These are phyloP conservation scores for Drosophila busckii DNA, from an alignment of 1,140 invertebrate species.

Conservation along the genomic window DNA sequence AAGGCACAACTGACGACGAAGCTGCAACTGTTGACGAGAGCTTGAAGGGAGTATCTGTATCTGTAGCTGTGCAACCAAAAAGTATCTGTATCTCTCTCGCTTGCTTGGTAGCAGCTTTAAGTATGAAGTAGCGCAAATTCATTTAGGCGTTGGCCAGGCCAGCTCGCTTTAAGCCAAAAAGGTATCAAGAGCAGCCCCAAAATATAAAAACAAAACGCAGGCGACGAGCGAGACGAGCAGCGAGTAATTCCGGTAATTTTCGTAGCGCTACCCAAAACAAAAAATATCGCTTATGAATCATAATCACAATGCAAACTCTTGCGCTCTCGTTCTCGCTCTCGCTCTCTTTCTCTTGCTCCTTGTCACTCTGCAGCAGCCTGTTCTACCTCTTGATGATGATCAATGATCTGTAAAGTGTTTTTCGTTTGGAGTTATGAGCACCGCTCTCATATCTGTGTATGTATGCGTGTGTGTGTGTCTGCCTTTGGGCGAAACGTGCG, in stretches of 20 bases:
- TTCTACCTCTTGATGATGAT: constrained; percentile 56
- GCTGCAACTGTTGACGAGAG: constrained; percentile 50
- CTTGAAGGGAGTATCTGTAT: constrained; percentile 5
- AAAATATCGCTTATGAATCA: constrained; percentile 64
- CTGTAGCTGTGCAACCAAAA: background rate
- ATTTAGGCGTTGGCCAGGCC: constrained; percentile 72
- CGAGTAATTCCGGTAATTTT: constrained; percentile 71
- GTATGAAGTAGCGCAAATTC: constrained; percentile 73
- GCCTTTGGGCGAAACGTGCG: constrained; percentile 73
- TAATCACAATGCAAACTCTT: constrained; percentile 58
- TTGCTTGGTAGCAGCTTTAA: constrained; percentile 52
- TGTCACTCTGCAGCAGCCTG: background rate
- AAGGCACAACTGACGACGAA: constrained; percentile 70
- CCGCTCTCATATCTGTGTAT: constrained; percentile 16
- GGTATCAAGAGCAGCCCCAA: constrained; percentile 12
- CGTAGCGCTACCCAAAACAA: constrained; percentile 33
- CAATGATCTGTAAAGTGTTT: constrained; percentile 76
- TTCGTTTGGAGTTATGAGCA: constrained; percentile 51
- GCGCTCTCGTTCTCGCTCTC: background rate
- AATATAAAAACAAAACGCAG: constrained; percentile 16
- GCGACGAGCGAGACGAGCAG: constrained; percentile 15
- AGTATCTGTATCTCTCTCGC: constrained; percentile 30
- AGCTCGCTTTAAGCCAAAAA: constrained; percentile 47
- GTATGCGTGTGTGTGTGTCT: background rate
- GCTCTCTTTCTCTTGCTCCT: background rate